Base-by-base conservation (phyloP, 2,113 vertebrate genomes). In the Prionailurus viverrinus region DNA sequence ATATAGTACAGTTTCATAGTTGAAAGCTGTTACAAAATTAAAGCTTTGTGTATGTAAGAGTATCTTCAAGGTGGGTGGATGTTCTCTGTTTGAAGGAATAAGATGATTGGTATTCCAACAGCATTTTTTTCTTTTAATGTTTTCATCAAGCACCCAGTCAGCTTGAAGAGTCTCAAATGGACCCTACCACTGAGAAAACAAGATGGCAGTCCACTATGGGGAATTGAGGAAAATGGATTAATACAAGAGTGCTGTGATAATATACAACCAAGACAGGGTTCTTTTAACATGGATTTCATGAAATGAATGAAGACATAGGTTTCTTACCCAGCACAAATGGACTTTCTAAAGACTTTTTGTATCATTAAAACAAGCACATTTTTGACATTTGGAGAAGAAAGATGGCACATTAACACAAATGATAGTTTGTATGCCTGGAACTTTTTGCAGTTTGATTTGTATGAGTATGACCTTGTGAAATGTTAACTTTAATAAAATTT, bases 121-220 rank as follows among this genome's bases (percentile, higher is more conserved):
- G 98, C 98, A 96, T 98, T 98, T 99, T 97, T 99, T 99, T 99
- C 98, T 99, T 99, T 99, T 99, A 99, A 99, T 99, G 99, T 99
- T 99, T 99, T 98, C 98, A 99, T 99, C 99, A 99, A 99, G 99
- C 99, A 98, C 98, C 99, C 99, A 99, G 97, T 99, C 98, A 99
- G 98, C 99, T 98, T 98, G 99, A 98, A 99, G 99, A 99, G 98
- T 99, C 96, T 98, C 99, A 99, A 99, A 99, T 99, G 99, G 99
- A 99, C 98, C 99, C 99, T 98, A 97, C 99, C 99, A 99, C 98
- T 99, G 99, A 99, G 98, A 99, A 99, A 99, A 95, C 99, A 99
- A 99, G 99, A 99, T 99, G 99, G 99, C 99, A 99, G 98, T 98
- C 98, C 98, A 98, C 97, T 98, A 89, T 98, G 98, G 98, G 98